Percentiles rank a stretch among this genome's conserved stretches.
phyloP scores from a whole-genome alignment of 2,113 vertebrate genomes.

The Ailurus styani region DNA sequence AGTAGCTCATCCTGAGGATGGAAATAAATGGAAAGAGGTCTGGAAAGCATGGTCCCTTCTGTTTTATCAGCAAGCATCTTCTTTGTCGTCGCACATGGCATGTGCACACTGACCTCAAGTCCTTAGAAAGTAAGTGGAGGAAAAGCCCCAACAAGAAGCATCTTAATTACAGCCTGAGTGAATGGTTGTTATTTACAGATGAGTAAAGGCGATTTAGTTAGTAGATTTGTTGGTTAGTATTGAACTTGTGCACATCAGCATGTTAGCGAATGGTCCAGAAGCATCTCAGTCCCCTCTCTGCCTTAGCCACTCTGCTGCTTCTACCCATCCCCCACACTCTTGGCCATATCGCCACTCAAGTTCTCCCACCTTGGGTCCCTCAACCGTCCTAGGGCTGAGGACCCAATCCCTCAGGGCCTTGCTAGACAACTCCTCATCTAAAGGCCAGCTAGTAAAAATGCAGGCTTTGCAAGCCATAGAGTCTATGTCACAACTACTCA shows the following conservation, averaged over 20 bases:
- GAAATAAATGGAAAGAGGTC: neutral
- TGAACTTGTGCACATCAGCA: neutral
- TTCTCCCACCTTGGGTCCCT: neutral
- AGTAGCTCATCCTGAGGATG: neutral
- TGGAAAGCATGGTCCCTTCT: neutral
- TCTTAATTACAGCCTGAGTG: neutral
- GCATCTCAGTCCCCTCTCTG: accelerated
- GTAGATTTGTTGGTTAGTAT: neutral
- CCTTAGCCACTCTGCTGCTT: neutral
- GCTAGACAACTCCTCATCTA: neutral
- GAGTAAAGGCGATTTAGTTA: neutral
- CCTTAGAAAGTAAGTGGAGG: neutral
- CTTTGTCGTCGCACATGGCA: neutral
- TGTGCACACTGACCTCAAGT: neutral
- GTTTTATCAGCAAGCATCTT: neutral
- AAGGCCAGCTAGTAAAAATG: neutral
- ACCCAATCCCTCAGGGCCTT: neutral
- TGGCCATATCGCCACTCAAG: neutral
- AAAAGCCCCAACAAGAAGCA: neutral
- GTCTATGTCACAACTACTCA: neutral
- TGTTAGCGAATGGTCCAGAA: neutral
- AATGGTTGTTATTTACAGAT: neutral
- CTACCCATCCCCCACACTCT: neutral
- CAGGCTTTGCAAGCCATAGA: neutral
- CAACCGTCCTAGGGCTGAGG: neutral